Evolutionary conservation across 1,140 invertebrate genomes (phyloP).

Genomic region (Portunus trituberculatus): DNA sequence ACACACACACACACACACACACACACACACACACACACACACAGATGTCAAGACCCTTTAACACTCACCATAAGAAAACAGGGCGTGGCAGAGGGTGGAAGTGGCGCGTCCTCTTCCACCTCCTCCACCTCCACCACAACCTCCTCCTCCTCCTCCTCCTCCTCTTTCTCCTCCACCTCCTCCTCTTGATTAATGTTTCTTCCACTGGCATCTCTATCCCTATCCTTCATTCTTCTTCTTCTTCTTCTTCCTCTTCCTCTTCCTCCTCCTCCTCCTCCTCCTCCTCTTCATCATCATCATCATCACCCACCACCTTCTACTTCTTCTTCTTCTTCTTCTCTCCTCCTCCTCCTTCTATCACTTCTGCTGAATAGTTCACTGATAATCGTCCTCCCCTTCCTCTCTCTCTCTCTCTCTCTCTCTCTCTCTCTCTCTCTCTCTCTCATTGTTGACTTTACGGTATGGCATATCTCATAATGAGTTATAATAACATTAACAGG

Average conservation of each 20-base stretch:
- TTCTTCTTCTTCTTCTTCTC: background rate
- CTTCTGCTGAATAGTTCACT: background rate
- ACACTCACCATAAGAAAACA: too few species aligned
- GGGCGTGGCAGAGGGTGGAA: background rate
- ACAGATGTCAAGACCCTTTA: too few species aligned
- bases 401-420: constrained; percentile 55
- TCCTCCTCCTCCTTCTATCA: background rate
- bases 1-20: too few species aligned
- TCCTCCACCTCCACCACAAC: background rate
- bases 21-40: too few species aligned
- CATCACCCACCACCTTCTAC: background rate
- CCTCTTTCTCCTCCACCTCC: background rate
- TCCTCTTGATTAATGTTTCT: background rate
- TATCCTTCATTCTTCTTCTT: background rate
- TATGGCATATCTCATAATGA: background rate
- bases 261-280: background rate
- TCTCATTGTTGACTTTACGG: background rate
- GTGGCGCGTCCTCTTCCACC: background rate
- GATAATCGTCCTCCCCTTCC: background rate
- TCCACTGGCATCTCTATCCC: background rate
- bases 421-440: constrained; percentile 28
- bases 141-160: background rate
- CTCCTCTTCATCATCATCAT: background rate
- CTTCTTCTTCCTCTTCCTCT: background rate
- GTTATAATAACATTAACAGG: background rate